Conservation (phyloP, 2,888 invertebrate genomes). For the Iselma pallidipennis region DNA sequence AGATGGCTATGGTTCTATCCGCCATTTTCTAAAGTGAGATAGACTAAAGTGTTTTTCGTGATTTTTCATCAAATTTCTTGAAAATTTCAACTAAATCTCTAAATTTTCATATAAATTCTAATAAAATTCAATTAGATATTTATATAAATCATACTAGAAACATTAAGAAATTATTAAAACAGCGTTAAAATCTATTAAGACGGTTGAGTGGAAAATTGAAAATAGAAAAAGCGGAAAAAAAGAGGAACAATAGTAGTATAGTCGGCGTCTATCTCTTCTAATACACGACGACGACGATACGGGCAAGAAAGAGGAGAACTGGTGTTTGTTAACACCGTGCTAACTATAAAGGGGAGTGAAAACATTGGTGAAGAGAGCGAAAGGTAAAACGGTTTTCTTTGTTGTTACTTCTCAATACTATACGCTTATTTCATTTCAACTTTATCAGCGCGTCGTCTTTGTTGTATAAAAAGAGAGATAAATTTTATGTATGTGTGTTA, state of each 20-base stretch:
- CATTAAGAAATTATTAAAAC: too few relatives aligned
- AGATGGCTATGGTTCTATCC: slow-evolving; percentile 57
- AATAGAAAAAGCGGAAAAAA: neutral
- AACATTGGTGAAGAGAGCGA: slow-evolving; percentile 42
- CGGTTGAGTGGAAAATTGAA: too few relatives aligned
- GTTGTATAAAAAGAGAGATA: slow-evolving; percentile 57
- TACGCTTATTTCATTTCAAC: slow-evolving; percentile 56
- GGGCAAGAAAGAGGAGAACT: neutral
- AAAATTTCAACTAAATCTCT: slow-evolving; percentile 1
- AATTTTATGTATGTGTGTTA: slow-evolving; percentile 49
- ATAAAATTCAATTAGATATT: too few relatives aligned
- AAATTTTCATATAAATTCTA: neutral
- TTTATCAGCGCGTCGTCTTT: slow-evolving; percentile 58
- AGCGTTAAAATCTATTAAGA: too few relatives aligned
- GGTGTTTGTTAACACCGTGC: slow-evolving; percentile 24
- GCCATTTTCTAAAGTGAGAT: slow-evolving; percentile 60
- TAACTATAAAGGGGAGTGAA: slow-evolving; percentile 20
- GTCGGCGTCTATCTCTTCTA: slow-evolving; percentile 27
- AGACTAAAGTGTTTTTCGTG: slow-evolving; percentile 51
- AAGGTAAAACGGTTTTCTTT: slow-evolving; percentile 56
- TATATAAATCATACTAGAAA: too few relatives aligned
- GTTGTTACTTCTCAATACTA: slow-evolving; percentile 55
- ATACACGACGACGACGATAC: neutral
- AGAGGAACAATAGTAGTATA: neutral
- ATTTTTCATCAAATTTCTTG: slow-evolving; percentile 24